Base-by-base conservation (phyloP, 2,113 vertebrate species). In the Meleagris gallopavo region DNA sequence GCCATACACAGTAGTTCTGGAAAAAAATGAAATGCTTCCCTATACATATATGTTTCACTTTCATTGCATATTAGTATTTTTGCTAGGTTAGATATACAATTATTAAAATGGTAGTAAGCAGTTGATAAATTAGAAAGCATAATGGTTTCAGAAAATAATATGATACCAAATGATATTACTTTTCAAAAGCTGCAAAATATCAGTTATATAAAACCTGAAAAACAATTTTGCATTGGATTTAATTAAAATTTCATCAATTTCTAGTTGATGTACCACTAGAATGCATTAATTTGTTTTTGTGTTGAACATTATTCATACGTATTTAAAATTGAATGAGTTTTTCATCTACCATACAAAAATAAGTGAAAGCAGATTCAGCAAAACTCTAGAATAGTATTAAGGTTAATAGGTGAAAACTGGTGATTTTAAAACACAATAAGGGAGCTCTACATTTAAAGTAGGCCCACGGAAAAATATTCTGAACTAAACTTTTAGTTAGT, bases 201-300 rank as follows among this genome's bases (percentile, higher is more conserved):
- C 15, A 45, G 3, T 32, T 62, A 21, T 22, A n/a, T 10, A 74
- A 86, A 79, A 29, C 4, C 5, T 57, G 22, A 29, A 60, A 73
- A 67, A 13, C 0, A 55, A 11, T 36, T 89, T 82, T 76, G 9
- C 13, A 43, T 19, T 38, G 3, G 5, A 77, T 89, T 86, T 77
- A 81, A 54, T 74, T 1, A 54, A 67, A 76, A 13, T 10, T 50
- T 67, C 1, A n/a, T 54, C 71, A 71, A 19, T 92, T 79, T 61
- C 18, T 87, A 62, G 29, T 67, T 38, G 52, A 32, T 22, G 21
- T 21, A 45, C 11, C 52, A 29, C 40, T 36, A 48, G 61, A 88
- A 88, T 4, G 0, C 17, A 45, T 6, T 25, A 5, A 11, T 43
- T 60, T 69, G 2, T 0, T 61, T 67, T 60, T 15, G 5, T 20